phyloP scores from a whole-genome alignment of 2,888 invertebrate genomes.

The Sminthurides aquaticus region DNA sequence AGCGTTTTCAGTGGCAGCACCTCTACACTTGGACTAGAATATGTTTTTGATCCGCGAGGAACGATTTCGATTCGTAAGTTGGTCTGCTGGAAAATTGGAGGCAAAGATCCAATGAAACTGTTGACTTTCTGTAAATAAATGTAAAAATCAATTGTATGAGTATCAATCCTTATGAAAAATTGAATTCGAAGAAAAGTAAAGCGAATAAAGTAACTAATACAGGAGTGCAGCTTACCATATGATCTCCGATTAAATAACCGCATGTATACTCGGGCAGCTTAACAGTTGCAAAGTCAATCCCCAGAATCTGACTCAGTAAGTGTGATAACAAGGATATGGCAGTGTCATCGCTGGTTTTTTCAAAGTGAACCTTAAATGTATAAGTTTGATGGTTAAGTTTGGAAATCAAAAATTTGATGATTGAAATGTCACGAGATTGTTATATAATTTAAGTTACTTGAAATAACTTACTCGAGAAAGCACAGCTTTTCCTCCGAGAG shows the following conservation, averaged over 20 bases:
- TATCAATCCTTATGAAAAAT: too few species aligned
- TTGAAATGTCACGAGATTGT: too few species aligned
- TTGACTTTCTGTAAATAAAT: slow-evolving; percentile 32
- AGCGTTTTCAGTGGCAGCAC: slow-evolving; percentile 31
- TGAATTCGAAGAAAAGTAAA: too few species aligned
- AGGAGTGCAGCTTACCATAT: too few species aligned
- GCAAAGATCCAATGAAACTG: slow-evolving; percentile 31
- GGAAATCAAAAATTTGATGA: too few species aligned
- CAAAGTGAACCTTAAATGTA: slow-evolving; percentile 71
- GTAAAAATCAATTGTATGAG: too few species aligned
- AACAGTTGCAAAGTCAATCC: slow-evolving; percentile 54
- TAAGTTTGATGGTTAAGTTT: too few species aligned
- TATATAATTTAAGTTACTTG: too few species aligned
- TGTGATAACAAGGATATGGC: slow-evolving; percentile 59
- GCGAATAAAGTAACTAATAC: too few species aligned
- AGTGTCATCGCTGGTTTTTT: slow-evolving; percentile 48
- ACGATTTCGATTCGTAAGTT: slow-evolving; percentile 36
- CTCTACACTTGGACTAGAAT: slow-evolving; percentile 32
- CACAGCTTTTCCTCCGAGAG: slow-evolving; percentile 62
- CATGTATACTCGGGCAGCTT: slow-evolving; percentile 52
- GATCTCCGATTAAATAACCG: slow-evolving; percentile 71
- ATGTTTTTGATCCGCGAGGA: slow-evolving; percentile 32
- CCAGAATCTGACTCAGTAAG: slow-evolving; percentile 53
- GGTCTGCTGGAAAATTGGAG: slow-evolving; percentile 34
- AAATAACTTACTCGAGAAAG: slow-evolving; percentile 72